Evolutionary conservation across 2,888 invertebrate species (phyloP).

Genomic region (Temnothorax ravouxi): DNA sequence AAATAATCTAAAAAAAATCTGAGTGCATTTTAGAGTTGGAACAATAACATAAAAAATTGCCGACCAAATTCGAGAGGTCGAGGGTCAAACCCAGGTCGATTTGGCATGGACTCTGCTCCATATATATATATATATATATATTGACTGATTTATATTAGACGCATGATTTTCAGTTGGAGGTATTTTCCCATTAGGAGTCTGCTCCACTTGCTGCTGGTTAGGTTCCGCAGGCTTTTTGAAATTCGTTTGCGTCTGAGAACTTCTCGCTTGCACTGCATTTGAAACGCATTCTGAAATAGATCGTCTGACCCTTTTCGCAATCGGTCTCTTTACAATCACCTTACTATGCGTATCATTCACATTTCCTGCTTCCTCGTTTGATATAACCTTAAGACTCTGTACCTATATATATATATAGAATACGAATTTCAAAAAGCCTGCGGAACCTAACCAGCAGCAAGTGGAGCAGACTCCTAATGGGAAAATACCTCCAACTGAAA

Average conservation of each 20-base stretch:
- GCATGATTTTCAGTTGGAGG: too few species aligned
- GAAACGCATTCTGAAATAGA: slow-evolving; percentile 85
- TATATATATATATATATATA: too few species aligned
- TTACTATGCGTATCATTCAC: slow-evolving; percentile 86
- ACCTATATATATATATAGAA: slow-evolving; percentile 83
- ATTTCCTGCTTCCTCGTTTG: slow-evolving; percentile 87
- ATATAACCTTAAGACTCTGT: slow-evolving; percentile 92
- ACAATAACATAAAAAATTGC: too few species aligned
- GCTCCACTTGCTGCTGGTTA: slow-evolving; percentile 75
- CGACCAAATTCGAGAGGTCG: too few species aligned
- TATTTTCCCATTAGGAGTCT: slow-evolving; percentile 80
- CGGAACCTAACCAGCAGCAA: slow-evolving; percentile 70
- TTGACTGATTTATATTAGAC: too few species aligned
- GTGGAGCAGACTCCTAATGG: slow-evolving; percentile 81
- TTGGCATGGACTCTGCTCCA: too few species aligned
- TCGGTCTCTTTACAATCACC: slow-evolving; percentile 88
- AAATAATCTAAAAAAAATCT: too few species aligned
- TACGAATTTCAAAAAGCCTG: slow-evolving; percentile 75
- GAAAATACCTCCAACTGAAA: slow-evolving; percentile 74
- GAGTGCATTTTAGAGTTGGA: too few species aligned
- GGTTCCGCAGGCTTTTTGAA: slow-evolving; percentile 75
- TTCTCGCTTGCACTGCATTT: slow-evolving; percentile 74
- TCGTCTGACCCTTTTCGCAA: slow-evolving; percentile 87
- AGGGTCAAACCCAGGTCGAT: too few species aligned
- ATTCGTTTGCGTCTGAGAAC: slow-evolving; percentile 70